phyloP scores from a whole-genome alignment of 2,888 invertebrate genomes.

The Melanophora roralis region DNA sequence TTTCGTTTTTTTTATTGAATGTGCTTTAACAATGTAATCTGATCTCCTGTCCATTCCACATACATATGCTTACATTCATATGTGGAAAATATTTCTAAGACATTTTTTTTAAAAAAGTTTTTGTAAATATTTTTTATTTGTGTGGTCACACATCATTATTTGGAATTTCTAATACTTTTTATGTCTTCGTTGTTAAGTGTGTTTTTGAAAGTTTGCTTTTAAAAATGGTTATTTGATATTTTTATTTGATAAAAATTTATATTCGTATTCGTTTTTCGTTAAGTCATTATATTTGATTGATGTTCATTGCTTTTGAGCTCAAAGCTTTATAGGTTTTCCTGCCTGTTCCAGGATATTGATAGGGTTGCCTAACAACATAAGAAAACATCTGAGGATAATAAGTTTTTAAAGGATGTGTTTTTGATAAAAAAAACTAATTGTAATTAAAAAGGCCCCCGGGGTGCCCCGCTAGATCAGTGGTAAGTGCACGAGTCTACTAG shows the following conservation, averaged over 20 bases:
- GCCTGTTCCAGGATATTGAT: not conserved
- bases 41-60: slow-evolving; percentile 71
- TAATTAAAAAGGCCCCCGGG: too few relatives aligned
- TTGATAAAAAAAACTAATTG: too few relatives aligned
- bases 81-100: too few relatives aligned
- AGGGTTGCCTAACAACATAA: slow-evolving; percentile 39
- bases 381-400: not conserved
- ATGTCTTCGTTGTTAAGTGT: not conserved
- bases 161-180: slow-evolving; percentile 27
- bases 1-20: slow-evolving; percentile 15
- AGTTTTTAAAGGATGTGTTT: too few relatives aligned
- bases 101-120: not conserved
- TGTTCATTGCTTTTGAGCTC: slow-evolving; percentile 45
- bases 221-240: slow-evolving; percentile 72
- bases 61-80: slow-evolving; percentile 14
- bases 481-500: too few relatives aligned
- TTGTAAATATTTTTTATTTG: slow-evolving; percentile 5
- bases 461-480: too few relatives aligned
- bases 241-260: slow-evolving; percentile 71
- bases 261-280: slow-evolving; percentile 57
- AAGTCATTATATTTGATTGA: slow-evolving; percentile 64
- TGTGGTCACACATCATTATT: slow-evolving; percentile 63
- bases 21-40: slow-evolving; percentile 71
- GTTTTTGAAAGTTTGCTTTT: slow-evolving; percentile 50
- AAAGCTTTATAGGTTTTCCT: not conserved